Evolutionary conservation across 2,113 vertebrate genomes (phyloP).

Genomic region (Pseudonaja textilis): DNA sequence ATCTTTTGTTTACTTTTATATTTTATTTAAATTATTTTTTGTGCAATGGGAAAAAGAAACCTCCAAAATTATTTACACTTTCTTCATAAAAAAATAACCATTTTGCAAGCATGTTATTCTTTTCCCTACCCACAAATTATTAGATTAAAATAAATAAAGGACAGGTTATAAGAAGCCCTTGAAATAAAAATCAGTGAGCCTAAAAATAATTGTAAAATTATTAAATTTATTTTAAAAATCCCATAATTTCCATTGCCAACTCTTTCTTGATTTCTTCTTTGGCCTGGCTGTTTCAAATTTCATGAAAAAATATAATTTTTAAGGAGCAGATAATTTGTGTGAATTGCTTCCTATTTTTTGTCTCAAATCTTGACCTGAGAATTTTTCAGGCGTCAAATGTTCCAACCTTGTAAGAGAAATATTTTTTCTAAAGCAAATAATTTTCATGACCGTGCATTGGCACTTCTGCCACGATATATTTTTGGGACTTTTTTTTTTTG

Average conservation of each 20-base stretch:
- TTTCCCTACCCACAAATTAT: neutral
- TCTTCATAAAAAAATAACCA: conserved; percentile 2
- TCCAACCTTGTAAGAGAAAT: conserved; percentile 18
- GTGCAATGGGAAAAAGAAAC: neutral
- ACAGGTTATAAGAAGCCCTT: conserved; percentile 39
- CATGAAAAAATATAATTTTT: conserved; percentile 40
- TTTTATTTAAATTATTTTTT: conserved; percentile 54
- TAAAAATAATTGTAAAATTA: neutral
- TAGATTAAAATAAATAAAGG: conserved; percentile 55
- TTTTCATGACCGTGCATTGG: conserved; percentile 26
- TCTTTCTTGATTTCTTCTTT: conserved; percentile 37
- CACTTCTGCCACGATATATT: conserved; percentile 42
- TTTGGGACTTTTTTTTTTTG: conserved; percentile 47
- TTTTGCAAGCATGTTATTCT: conserved; percentile 40
- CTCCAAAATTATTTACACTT: conserved; percentile 23
- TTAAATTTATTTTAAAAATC: conserved; percentile 33
- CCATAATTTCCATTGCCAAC: conserved; percentile 31
- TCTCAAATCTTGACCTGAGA: conserved; percentile 41
- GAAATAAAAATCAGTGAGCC: conserved; percentile 35
- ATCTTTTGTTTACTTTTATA: conserved; percentile 71
- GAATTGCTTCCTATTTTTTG: conserved; percentile 42
- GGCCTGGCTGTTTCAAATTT: conserved; percentile 48
- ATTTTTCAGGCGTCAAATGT: conserved; percentile 41
- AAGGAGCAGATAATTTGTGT: neutral
- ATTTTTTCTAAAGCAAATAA: conserved; percentile 22